Evolutionary conservation across 2,797 vertebrate genomes (phyloP).

Genomic region (Chromobotia macracanthus): DNA sequence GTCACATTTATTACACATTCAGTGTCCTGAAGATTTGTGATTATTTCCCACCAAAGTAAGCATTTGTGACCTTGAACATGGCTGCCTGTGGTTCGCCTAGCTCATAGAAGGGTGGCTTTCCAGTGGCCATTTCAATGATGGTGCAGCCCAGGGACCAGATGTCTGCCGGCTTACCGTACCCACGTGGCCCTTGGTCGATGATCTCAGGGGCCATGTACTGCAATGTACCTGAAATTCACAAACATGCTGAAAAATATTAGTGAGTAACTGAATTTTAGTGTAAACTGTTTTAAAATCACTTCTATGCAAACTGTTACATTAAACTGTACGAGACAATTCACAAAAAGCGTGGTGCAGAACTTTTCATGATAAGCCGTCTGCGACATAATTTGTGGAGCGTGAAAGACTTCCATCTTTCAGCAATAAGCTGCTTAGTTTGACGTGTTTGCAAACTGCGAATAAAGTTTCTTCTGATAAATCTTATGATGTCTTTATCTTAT

Average conservation of each 20-base stretch:
- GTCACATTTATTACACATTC: neutral
- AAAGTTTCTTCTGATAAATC: too few species aligned
- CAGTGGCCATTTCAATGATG: constrained; percentile 98
- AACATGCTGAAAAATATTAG: neutral
- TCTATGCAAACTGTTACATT: too few species aligned
- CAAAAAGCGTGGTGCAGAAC: too few species aligned
- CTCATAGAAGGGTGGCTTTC: constrained; percentile 95
- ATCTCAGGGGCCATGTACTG: constrained; percentile 99
- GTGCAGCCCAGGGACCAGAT: constrained; percentile 99
- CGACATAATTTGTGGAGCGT: too few species aligned
- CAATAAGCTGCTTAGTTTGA: too few species aligned
- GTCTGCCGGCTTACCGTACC: constrained; percentile 96
- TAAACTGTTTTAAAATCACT: too few species aligned
- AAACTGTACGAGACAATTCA: too few species aligned
- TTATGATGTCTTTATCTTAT: too few species aligned
- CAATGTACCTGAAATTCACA: constrained; percentile 85
- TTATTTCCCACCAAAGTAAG: neutral
- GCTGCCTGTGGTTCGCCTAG: constrained; percentile 96
- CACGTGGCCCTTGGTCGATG: constrained; percentile 95
- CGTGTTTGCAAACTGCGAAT: too few species aligned
- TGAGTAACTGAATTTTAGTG: neutral
- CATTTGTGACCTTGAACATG: constrained; percentile 94
- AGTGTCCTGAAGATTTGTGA: too few species aligned
- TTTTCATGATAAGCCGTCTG: too few species aligned
- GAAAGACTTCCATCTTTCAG: too few species aligned